A percentile compares a stretch with the other conserved stretches of the same genome.
Evolutionary conservation across 23 tunicate genomes (phyloP).

Genomic region (Aplidium turbinatum): DNA sequence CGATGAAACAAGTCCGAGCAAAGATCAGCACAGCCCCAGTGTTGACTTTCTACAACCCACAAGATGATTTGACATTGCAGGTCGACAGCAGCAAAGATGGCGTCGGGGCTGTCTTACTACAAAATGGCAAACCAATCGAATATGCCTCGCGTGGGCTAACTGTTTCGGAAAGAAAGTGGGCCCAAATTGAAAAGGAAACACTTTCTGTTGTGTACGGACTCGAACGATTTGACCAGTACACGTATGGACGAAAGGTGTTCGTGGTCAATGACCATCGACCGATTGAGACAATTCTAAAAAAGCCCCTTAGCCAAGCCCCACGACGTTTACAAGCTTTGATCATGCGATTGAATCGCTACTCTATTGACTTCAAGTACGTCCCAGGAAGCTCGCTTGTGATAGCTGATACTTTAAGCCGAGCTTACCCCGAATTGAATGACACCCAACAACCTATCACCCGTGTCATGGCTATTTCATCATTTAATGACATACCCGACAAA

Average conservation of each 20-base stretch:
- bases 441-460: neutral
- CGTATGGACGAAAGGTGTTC: constrained; percentile 4
- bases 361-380: constrained; percentile 15
- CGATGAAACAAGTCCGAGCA: neutral
- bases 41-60: neutral
- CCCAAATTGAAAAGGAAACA: constrained; percentile 33
- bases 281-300: constrained; percentile 27
- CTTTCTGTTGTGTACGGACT: constrained; percentile 29
- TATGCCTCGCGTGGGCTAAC: constrained; percentile 23
- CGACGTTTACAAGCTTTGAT: constrained; percentile 23
- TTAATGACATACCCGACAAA: constrained; percentile 26
- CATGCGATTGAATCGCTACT: constrained; percentile 26
- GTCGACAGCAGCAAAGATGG: constrained; percentile 30
- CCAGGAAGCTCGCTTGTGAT: constrained; percentile 24
- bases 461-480: neutral
- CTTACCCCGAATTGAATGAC: neutral
- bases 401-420: constrained; percentile 39
- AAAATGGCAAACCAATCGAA: constrained; percentile 31
- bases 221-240: constrained; percentile 24
- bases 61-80: neutral
- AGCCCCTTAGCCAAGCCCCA: constrained; percentile 32
- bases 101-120: constrained; percentile 24
- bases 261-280: constrained; percentile 28
- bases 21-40: constrained; percentile 2
- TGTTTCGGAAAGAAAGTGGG: constrained; percentile 23